Evolutionary conservation across 2,888 invertebrate genomes (phyloP), one percentile per base, ranked within the genome.

Genomic region (Megastigmus dorsalis): DNA sequence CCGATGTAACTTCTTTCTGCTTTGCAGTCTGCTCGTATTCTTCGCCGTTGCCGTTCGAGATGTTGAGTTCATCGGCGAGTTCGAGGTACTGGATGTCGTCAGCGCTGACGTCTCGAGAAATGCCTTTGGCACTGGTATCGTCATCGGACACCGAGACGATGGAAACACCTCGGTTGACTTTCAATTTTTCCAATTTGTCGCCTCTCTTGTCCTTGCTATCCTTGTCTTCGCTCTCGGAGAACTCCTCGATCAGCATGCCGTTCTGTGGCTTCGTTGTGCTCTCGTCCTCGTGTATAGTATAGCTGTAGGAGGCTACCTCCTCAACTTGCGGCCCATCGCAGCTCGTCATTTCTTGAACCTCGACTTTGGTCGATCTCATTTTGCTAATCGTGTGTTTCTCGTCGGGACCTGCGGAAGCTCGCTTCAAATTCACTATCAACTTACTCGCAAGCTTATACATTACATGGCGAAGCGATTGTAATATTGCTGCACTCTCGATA

Each of bases 81-180:
- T 82, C 3, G 48, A 72, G 43, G 78, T 74, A 10, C 43, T 90
- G 90, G 18, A 91, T 86, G 74, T 92, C 91, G 81, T 91, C 91
- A 59, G 90, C 89, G 3, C 92, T 91, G 65, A 91, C 89, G 77
- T 92, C 92, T 70, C 91, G 86, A 0, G 92, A 91, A 67, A 91
- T 89, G 18, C 90, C 91, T 63, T 90, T 90, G 86, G 90, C 88
- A 50, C 90, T 91, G 77, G 89, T 89, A 26, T 93, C 93, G 78
- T 92, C 92, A 84, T 92, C 92, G 0, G 92, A 92, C 33, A 92
- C 88, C 0, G 93, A 92, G 75, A 91, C 90, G n/a, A 93, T 93
- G 0, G 93, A 93, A n/a, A 92, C 86, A 3, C 91, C 90, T 78
- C 92, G 89, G 80, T 90, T 90, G 0, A 67, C 36, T 4, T 36